These are phyloP conservation scores for Hydropsyche betteni DNA, from an alignment of 2,888 invertebrate species.

Conservation along the genomic window DNA sequence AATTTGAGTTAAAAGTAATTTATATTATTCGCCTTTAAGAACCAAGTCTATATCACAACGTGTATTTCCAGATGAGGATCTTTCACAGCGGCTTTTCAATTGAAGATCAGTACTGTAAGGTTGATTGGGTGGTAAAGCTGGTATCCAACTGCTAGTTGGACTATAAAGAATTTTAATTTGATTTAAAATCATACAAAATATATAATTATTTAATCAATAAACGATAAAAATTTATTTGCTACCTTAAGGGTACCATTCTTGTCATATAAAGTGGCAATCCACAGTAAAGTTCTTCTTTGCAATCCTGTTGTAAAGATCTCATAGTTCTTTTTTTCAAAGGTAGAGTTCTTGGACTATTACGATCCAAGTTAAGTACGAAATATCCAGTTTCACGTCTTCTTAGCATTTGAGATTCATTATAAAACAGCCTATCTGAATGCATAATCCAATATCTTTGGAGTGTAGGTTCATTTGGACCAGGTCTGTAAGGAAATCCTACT, in stretches of 20 bases:
- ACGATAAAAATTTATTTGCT: no score
- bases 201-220: background rate
- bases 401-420: slow-evolving; percentile 53
- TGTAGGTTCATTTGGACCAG: slow-evolving; percentile 56
- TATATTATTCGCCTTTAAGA: slow-evolving; percentile 6
- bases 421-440: slow-evolving; percentile 58
- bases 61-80: background rate
- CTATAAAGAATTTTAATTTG: slow-evolving; percentile 19
- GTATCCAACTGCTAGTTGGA: slow-evolving; percentile 40
- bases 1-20: slow-evolving; percentile 1
- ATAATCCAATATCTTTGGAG: slow-evolving; percentile 64
- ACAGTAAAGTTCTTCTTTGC: slow-evolving; percentile 60
- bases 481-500: slow-evolving; percentile 67
- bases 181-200: background rate
- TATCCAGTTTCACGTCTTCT: slow-evolving; percentile 56
- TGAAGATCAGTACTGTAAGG: slow-evolving; percentile 3
- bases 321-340: slow-evolving; percentile 26
- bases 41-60: slow-evolving; percentile 17
- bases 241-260: slow-evolving; percentile 56
- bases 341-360: slow-evolving; percentile 53
- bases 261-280: slow-evolving; percentile 65
- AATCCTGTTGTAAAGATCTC: slow-evolving; percentile 56
- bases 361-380: slow-evolving; percentile 58
- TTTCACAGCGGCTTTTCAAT: background rate
- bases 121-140: slow-evolving; percentile 6